phyloP scores from a whole-genome alignment of 2,797 vertebrate species.

The Bradypodion pumilum region DNA sequence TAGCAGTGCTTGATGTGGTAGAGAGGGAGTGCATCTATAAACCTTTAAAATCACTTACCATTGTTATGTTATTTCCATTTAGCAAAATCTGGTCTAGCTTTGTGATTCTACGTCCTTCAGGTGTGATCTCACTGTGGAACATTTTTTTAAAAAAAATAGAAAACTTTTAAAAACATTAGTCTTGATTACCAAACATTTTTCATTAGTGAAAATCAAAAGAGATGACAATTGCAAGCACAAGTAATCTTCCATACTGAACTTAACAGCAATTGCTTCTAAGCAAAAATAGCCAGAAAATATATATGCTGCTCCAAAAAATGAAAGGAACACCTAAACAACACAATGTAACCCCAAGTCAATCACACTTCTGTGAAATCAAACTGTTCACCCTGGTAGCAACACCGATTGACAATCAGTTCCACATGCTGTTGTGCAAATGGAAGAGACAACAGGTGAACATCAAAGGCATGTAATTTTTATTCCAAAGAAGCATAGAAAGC shows the following conservation, averaged over 20 bases:
- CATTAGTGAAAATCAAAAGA: not conserved
- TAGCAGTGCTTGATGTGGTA: not conserved
- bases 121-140: constrained; percentile 88
- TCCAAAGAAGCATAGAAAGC: not conserved
- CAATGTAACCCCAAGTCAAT: no score
- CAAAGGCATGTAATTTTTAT: not conserved
- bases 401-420: no score
- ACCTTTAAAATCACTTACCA: constrained; percentile 76
- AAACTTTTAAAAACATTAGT: not conserved
- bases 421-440: no score
- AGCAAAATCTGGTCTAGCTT: constrained; percentile 95
- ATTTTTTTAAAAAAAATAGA: constrained; percentile 11
- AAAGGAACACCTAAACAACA: no score
- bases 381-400: no score
- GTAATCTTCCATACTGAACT: not conserved
- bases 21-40: not conserved
- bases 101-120: constrained; percentile 93
- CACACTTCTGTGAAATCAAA: no score
- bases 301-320: no score
- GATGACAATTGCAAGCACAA: not conserved
- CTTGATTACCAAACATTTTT: not conserved
- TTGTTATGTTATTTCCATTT: constrained; percentile 96
- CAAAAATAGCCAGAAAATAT: not conserved
- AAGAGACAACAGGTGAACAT: no score
- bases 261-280: not conserved